Percentiles rank a stretch among this genome's conserved stretches.
These are phyloP conservation scores for Daphoenositta chrysoptera DNA, from an alignment of 2,113 vertebrate genomes.

Conservation along the genomic window DNA sequence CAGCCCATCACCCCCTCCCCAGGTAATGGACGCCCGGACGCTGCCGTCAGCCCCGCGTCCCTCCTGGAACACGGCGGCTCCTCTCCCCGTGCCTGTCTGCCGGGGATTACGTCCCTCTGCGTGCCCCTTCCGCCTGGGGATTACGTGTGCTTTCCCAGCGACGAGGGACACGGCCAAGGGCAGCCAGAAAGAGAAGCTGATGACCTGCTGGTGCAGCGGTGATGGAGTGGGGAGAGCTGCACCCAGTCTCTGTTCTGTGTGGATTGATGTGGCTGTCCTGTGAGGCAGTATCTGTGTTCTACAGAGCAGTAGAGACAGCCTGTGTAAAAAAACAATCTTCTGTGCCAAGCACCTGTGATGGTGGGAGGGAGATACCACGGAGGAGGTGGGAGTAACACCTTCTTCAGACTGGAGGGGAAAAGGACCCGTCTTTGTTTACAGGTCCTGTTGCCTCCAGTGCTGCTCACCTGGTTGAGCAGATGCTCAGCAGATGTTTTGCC, in stretches of 20 bases:
- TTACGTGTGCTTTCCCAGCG: background rate
- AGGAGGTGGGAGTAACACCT: background rate
- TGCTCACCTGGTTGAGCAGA: background rate
- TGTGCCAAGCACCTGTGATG: background rate
- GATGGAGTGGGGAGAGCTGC: background rate
- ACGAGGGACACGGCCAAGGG: background rate
- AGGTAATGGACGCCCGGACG: accelerated
- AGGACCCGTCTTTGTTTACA: background rate
- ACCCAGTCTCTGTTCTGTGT: background rate
- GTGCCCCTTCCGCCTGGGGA: background rate
- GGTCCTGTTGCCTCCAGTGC: background rate
- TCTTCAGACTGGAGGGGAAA: background rate
- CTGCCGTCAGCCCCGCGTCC: accelerated
- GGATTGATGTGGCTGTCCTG: background rate
- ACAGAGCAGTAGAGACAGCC: background rate
- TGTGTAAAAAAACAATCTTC: background rate
- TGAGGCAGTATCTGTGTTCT: background rate
- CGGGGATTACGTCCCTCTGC: background rate
- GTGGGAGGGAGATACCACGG: background rate
- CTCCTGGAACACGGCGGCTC: background rate
- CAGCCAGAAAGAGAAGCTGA: background rate
- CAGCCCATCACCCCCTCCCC: accelerated
- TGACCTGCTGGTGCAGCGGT: accelerated
- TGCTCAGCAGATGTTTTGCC: background rate
- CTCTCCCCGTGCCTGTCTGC: background rate